These are phyloP conservation scores for Patella pellucida DNA, from an alignment of 2,888 invertebrate genomes.

Conservation along the genomic window DNA sequence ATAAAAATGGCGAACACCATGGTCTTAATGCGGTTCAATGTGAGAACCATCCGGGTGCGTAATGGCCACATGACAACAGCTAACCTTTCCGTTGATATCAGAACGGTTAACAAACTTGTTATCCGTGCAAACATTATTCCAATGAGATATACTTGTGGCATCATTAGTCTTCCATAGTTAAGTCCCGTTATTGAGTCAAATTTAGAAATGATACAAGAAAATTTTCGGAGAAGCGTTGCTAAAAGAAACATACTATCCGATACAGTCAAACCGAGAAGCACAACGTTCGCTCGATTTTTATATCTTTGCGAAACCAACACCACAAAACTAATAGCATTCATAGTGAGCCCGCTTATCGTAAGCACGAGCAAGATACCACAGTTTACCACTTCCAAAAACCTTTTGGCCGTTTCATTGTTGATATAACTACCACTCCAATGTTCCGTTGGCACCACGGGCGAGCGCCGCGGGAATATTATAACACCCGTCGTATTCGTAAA, in stretches of 20 bases:
- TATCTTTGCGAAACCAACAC: constrained; percentile 11
- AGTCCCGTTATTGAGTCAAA: constrained; percentile 13
- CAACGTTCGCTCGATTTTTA: constrained; percentile 13
- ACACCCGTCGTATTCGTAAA: too few species aligned
- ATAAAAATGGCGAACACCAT: constrained; percentile 7
- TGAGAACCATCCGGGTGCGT: constrained; percentile 12
- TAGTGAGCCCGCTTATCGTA: constrained; percentile 4
- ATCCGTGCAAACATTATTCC: constrained; percentile 15
- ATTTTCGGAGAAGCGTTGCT: constrained; percentile 8
- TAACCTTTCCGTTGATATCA: constrained; percentile 14
- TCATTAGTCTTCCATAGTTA: constrained; percentile 12
- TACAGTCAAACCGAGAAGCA: constrained; percentile 14
- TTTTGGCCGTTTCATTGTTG: background rate
- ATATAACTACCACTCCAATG: background rate
- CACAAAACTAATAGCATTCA: constrained; percentile 14
- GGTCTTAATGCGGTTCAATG: constrained; percentile 3
- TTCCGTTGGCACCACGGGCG: too few species aligned
- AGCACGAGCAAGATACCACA: constrained; percentile 16
- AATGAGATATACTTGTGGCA: constrained; percentile 16
- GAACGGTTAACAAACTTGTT: constrained; percentile 18
- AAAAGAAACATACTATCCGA: constrained; percentile 19
- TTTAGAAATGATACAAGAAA: constrained; percentile 14
- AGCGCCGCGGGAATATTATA: too few species aligned
- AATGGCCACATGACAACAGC: constrained; percentile 14
- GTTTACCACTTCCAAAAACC: background rate